Conservation (phyloP, 1,140 invertebrate genomes). For the Drosophila ohnishii region DNA sequence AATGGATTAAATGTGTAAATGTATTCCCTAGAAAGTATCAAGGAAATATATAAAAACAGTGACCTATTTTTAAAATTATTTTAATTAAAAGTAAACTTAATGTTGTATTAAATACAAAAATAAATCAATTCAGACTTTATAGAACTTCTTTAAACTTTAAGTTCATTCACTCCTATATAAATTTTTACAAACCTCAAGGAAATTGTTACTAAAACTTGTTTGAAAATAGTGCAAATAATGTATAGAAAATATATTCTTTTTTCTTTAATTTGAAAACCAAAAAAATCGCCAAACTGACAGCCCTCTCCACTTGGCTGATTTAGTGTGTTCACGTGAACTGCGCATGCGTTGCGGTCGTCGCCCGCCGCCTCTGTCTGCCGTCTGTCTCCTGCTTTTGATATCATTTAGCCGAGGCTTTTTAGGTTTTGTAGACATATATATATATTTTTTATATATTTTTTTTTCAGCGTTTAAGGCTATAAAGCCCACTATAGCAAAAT, state of each 20-base stretch:
- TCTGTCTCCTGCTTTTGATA: conserved; percentile 30
- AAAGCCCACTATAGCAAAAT: conserved; percentile 6
- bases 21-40: no score
- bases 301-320: conserved; percentile 8
- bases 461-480: conserved; percentile 20
- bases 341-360: conserved; percentile 56
- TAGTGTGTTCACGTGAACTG: conserved; percentile 64
- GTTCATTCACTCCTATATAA: not conserved
- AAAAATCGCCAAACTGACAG: conserved; percentile 8
- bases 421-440: conserved; percentile 10
- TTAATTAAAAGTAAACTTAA: no score
- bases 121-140: no score
- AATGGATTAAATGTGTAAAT: no score
- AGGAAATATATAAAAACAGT: no score
- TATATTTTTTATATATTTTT: not conserved
- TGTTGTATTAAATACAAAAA: not conserved
- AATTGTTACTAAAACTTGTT: not conserved
- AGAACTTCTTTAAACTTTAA: not conserved
- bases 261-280: not conserved
- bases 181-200: not conserved
- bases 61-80: not conserved
- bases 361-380: conserved; percentile 24
- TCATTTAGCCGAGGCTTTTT: conserved; percentile 58
- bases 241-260: not conserved
- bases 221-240: not conserved